Base-by-base conservation (phyloP, 2,888 invertebrate genomes). In the Sipha maydis region DNA sequence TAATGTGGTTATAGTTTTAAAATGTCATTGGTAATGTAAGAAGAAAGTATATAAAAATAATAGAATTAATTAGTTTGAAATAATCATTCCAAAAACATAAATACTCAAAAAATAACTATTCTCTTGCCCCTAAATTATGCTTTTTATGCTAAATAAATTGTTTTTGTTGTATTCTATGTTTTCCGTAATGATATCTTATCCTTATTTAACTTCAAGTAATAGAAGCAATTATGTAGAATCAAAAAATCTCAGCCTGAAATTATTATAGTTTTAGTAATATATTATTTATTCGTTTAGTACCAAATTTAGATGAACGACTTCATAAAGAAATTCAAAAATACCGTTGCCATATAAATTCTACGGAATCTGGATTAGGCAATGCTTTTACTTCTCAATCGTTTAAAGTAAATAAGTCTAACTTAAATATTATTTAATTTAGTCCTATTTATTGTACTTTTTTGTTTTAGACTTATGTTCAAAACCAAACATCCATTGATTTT, bases 401-500 rank as follows among this genome's bases (percentile, higher is more conserved):
- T 31, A 88, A 88, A 88, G 88, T 88, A 88, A 75, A 25, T 61
- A 31, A 28, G 48, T 82, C 8, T 54, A 41, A 4, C 7, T 77
- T 85, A 25, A 82, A 31, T 82, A 71, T 9, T 77, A 48, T 34
- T 86, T 85, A 2, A 78, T 54, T 48, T 54, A 28, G 73, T 80
- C 7, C 56, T 56, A 56, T 56, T 21, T 21, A 41, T 48, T 38
- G 56, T 76, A 41, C 48, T 48, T 82, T 71, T 67, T 82, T 88
- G 41, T 80, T 82, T 41, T 75, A 88, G 88, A 88, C 82, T 67
- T 88, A 88, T 82, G 88, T 88, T 41, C 88, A 88, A 82, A 88
- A 82, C 61, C 88, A 88, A 88, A 86, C 86, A 41, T 82, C 88
- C 21, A 80, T 88, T 82, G 88, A 88, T 80, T 88, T 88, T 88